Evolutionary conservation across 92 coral and sea anemone species (phyloP), one percentile per base, ranked within the genome.

Genomic region (Muricea muricata): DNA sequence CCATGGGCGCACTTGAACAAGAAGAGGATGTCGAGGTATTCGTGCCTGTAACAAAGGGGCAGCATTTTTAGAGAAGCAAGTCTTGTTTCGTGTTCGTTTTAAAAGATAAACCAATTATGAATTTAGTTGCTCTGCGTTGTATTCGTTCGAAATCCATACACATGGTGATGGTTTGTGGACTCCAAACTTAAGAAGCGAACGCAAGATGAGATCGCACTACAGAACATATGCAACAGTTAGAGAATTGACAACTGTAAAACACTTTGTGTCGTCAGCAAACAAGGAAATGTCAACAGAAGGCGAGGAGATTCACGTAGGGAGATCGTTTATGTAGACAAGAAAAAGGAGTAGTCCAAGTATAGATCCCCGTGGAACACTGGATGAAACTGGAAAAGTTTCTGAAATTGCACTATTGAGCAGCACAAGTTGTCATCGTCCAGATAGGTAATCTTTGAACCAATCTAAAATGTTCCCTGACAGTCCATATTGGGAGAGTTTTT

Each of bases 211-310:
- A 45, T 45, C 50, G 9, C 1, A 45, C 50, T 2, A 45, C 14
- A 37, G 42, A 37, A 45, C 14, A 9, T 45, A 17, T 45, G 50
- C 50, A 9, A 8, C 50, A 8, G 14, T 26, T 2, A 55, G 31
- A 35, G 35, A 14, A 2, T 41, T 4, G 52, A 70, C 40, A 23
- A 41, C 9, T 4, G 30, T 4, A 26, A 41, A 70, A 70, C 77
- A 70, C 24, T 70, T 70, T 4, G 54, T 70, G 42, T 70, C 77
- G 31, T 70, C 77, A 6, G 77, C 77, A 20, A 34, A 70, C 14
- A 70, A 5, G 11, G 54, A 31, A 15, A 70, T 9, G 9, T 35
- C 48, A 4, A 46, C 25, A 18, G 39, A 33, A 20, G 23, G 72
- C 24, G 72, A 35, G 50, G 24, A 21, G 13, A 41, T 29, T 34